Conservation (phyloP, 92 coral and sea anemone species). For the Pocillopora meandrina region DNA sequence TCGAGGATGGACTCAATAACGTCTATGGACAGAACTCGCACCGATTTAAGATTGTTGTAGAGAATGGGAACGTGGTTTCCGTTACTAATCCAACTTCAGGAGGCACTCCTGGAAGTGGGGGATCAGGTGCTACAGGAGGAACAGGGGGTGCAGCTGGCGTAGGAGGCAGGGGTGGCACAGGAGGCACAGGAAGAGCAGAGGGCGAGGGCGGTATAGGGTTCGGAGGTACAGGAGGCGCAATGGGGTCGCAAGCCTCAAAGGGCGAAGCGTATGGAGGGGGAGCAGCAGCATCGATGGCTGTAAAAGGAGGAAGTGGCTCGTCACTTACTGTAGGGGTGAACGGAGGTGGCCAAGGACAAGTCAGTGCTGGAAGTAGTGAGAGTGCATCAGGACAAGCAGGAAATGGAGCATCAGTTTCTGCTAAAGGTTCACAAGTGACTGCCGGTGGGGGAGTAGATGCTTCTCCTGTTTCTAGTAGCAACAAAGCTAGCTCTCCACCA, state of each 20-base stretch:
- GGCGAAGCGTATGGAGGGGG: background rate
- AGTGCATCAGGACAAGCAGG: background rate
- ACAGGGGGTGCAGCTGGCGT: constrained; percentile 13
- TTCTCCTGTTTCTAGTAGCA: background rate
- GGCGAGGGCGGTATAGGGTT: constrained; percentile 31
- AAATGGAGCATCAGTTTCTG: background rate
- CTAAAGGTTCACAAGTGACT: constrained; percentile 1
- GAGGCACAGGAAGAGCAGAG: background rate
- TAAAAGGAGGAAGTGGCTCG: background rate
- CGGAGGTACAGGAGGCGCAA: constrained; percentile 31
- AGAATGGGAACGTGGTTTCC: constrained; percentile 26
- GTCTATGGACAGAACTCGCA: background rate
- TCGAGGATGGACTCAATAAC: constrained; percentile 19
- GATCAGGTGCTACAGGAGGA: constrained; percentile 29
- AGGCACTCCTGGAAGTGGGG: constrained; percentile 28
- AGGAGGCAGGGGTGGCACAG: constrained; percentile 24
- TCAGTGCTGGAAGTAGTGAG: background rate
- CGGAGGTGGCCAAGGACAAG: background rate
- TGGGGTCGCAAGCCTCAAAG: background rate
- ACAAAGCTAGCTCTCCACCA: background rate
- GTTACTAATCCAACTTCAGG: constrained; percentile 18
- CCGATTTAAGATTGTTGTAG: constrained; percentile 1
- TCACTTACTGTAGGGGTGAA: background rate
- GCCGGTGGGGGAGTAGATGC: background rate
- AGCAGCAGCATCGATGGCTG: background rate